Percentiles rank a stretch among this genome's conserved stretches.
phyloP scores from a whole-genome alignment of 2,888 invertebrate species.

The Sycophila texana region DNA sequence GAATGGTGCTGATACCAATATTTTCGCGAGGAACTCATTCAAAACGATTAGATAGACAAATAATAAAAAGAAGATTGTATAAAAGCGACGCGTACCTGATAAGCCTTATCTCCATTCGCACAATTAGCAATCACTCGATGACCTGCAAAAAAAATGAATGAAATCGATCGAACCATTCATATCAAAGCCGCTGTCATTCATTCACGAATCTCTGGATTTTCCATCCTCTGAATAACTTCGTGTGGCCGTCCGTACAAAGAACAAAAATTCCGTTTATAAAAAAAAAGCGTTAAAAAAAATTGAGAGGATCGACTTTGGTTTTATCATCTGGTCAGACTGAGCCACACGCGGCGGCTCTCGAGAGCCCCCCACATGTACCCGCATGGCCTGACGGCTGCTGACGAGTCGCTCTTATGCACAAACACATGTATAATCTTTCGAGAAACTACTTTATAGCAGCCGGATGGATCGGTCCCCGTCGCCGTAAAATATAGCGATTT shows the following conservation, averaged over 20 bases:
- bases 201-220: neutral
- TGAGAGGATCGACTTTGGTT: constrained; percentile 50
- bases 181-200: too few species aligned
- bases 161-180: too few species aligned
- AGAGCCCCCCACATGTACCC: constrained; percentile 26
- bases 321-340: constrained; percentile 53
- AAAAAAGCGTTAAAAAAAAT: neutral
- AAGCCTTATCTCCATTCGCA: too few species aligned
- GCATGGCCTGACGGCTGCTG: neutral
- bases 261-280: too few species aligned
- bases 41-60: too few species aligned
- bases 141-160: too few species aligned
- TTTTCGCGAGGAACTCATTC: too few species aligned
- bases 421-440: neutral
- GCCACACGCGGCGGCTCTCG: constrained; percentile 57
- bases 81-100: too few species aligned
- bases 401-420: neutral
- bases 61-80: too few species aligned
- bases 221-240: neutral
- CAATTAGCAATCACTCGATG: too few species aligned
- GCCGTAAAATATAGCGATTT: too few species aligned
- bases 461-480: neutral
- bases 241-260: neutral
- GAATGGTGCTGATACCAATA: too few species aligned
- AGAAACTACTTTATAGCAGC: neutral